Evolutionary conservation across 1,140 invertebrate genomes (phyloP), one percentile per base, ranked within the genome.

Genomic region (Zaprionus kolodkinae): DNA sequence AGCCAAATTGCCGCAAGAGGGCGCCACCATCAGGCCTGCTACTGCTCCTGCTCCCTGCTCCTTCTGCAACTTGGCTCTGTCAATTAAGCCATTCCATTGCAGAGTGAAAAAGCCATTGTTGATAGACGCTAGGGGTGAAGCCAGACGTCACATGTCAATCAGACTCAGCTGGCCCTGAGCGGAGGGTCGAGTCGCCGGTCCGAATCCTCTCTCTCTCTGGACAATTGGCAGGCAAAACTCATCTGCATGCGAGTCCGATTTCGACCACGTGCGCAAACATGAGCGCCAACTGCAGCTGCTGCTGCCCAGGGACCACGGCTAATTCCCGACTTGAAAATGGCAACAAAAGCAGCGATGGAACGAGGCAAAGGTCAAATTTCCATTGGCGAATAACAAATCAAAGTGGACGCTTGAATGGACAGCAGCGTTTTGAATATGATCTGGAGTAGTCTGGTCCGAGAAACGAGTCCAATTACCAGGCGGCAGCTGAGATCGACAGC

Each of bases 391-490:
- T 9, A 48, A 69, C 27, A 62, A 52, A 59, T 64, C 40, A 63
- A 48, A 84, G 80, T 83, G 79, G 36, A 50, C 64, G 48, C 27
- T 30, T 30, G 27, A 30, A 30, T 30, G 27, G 27, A 30, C 27
- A 59, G 61, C 56, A 76, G 71, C 70, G 69, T 87, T 88, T 78
- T 88, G 82, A 87, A 87, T 88, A 88, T 87, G 82, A 84, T 73
- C 65, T n/a, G n/a, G n/a, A n/a, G 68, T n/a, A n/a, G n/a, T 12
- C 36, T 68, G 43, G 35, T 54, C 72, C 57, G 75, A 48, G 35
- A 55, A 35, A 10, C 78, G 83, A 78, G 85, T 88, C 84, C 84
- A 84, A 88, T 88, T 88, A 88, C 84, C 59, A 88, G 85, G 63
- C 40, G 17, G 82, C 80, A 88, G 84, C 84, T 87, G 74, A 63